Conservation (phyloP, 2,113 vertebrate genomes). For the Pomatostomus ruficeps region DNA sequence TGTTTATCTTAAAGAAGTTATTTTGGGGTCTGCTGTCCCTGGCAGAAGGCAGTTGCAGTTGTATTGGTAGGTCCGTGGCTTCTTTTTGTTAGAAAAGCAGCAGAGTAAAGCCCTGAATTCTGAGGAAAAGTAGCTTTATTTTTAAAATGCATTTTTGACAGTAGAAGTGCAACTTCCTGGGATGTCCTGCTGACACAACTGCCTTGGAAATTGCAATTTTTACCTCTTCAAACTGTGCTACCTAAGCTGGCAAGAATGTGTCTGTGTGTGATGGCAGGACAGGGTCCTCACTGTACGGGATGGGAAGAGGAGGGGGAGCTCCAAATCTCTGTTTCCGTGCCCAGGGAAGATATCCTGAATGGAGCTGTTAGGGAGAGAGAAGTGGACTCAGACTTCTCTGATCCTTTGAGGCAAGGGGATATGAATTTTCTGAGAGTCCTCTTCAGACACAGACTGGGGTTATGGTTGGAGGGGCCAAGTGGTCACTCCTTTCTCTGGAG, state of each 20-base stretch:
- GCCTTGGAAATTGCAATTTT: background rate
- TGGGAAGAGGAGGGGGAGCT: background rate
- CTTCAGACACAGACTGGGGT: background rate
- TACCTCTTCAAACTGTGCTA: background rate
- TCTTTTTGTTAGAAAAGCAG: background rate
- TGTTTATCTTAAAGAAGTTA: background rate
- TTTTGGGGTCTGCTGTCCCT: background rate
- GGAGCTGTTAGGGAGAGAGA: background rate
- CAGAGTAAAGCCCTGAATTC: background rate
- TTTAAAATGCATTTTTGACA: background rate
- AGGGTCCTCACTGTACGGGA: background rate
- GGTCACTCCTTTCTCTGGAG: fast-evolving
- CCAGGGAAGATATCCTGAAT: background rate
- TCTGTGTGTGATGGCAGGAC: fast-evolving
- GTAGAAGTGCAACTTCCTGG: background rate
- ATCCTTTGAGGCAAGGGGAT: background rate
- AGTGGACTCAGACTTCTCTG: background rate
- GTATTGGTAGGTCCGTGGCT: background rate
- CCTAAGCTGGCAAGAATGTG: background rate
- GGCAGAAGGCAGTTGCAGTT: background rate
- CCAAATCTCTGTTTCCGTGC: background rate
- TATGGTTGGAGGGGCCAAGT: fast-evolving
- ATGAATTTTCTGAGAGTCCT: background rate
- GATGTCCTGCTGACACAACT: background rate
- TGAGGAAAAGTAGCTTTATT: background rate